Evolutionary conservation across 2,888 invertebrate species (phyloP).

Genomic region (Chloroclysta siterata): DNA sequence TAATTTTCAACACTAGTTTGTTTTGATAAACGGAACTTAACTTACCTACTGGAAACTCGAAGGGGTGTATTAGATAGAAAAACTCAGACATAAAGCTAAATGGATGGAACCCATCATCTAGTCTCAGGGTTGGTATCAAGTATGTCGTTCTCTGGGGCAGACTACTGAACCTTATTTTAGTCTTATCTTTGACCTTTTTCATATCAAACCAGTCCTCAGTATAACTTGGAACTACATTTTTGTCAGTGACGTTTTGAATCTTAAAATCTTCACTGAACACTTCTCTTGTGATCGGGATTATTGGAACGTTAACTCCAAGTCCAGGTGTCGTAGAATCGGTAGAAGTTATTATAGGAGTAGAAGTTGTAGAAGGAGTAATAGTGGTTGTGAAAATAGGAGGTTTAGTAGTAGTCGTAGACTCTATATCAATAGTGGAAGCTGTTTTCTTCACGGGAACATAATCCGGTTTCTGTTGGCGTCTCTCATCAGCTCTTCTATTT

Average conservation of each 20-base stretch:
- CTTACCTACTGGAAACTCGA: constrained; percentile 88
- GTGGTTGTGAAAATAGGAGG: neutral
- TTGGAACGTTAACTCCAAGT: constrained; percentile 49
- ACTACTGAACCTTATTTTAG: constrained; percentile 77
- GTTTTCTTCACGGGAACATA: constrained; percentile 52
- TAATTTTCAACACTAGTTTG: neutral
- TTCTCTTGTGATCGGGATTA: constrained; percentile 72
- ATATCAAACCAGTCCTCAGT: constrained; percentile 73
- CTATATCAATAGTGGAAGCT: constrained; percentile 21
- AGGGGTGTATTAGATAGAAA: constrained; percentile 86
- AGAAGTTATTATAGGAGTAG: constrained; percentile 1
- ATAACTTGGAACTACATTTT: constrained; percentile 62
- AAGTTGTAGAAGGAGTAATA: neutral
- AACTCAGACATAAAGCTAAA: constrained; percentile 87
- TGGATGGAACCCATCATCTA: constrained; percentile 86
- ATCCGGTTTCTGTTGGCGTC: constrained; percentile 58
- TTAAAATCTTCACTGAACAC: constrained; percentile 56
- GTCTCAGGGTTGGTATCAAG: constrained; percentile 81
- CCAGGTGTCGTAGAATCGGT: constrained; percentile 4
- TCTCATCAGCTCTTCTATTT: constrained; percentile 60
- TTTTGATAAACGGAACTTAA: constrained; percentile 25
- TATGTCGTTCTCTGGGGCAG: constrained; percentile 78
- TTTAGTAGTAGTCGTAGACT: neutral
- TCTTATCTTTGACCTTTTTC: constrained; percentile 69
- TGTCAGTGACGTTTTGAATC: constrained; percentile 62